These are phyloP conservation scores for Rhombomys opimus DNA, from an alignment of 2,113 vertebrate genomes.

Conservation along the genomic window DNA sequence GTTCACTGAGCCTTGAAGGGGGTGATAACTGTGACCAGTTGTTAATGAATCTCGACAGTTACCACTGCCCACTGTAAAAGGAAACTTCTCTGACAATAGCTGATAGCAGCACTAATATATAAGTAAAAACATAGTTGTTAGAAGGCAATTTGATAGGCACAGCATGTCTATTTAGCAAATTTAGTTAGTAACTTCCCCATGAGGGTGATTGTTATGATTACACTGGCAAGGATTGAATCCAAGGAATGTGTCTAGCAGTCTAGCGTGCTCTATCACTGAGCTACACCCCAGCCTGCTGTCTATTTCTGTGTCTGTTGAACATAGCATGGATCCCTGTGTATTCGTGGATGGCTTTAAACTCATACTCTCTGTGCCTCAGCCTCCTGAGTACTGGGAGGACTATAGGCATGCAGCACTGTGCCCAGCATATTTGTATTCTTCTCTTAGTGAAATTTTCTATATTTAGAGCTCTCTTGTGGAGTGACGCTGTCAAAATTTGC, in stretches of 20 bases:
- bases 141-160: neutral
- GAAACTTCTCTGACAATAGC: neutral
- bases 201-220: neutral
- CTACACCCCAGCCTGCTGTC: neutral
- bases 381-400: neutral
- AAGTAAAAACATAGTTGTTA: neutral
- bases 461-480: neutral
- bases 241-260: neutral
- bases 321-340: neutral
- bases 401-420: neutral
- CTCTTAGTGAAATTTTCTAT: slow-evolving; percentile 5
- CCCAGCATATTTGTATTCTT: slow-evolving; percentile 21
- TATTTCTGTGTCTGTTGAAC: neutral
- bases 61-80: neutral
- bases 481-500: slow-evolving; percentile 14
- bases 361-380: neutral
- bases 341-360: neutral
- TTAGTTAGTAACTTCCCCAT: neutral
- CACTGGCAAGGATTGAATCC: neutral
- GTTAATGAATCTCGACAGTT: neutral
- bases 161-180: neutral
- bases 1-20: neutral
- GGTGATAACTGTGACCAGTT: neutral
- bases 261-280: neutral
- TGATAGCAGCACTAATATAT: neutral